These are phyloP conservation scores for Patella pellucida DNA, from an alignment of 2,888 invertebrate species.

Conservation along the genomic window DNA sequence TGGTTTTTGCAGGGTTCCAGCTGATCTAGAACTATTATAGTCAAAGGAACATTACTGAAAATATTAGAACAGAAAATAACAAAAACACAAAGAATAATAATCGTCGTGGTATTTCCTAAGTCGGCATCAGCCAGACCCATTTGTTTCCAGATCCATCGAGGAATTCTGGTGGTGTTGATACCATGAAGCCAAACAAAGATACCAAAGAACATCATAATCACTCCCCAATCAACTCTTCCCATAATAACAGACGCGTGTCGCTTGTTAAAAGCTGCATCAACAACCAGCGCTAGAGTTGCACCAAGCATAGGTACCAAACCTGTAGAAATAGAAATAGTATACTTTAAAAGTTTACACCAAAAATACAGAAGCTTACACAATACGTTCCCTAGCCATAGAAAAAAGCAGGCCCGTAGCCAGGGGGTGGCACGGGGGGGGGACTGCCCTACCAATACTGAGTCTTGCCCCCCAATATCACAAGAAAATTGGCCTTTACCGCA, in stretches of 20 bases:
- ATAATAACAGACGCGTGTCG: conserved; percentile 27
- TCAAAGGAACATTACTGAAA: conserved; percentile 46
- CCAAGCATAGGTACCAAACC: conserved; percentile 42
- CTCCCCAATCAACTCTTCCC: conserved; percentile 38
- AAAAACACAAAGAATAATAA: conserved; percentile 31
- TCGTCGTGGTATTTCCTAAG: conserved; percentile 13
- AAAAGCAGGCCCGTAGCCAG: too few relatives aligned
- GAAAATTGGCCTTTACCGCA: too few relatives aligned
- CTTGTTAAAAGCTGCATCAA: conserved; percentile 38
- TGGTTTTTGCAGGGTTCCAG: conserved; percentile 37
- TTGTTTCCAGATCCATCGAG: conserved; percentile 35
- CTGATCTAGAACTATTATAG: conserved; percentile 41
- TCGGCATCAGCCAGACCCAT: conserved; percentile 27
- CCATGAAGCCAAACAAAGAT: conserved; percentile 46
- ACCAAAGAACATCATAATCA: conserved; percentile 44
- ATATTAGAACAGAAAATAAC: conserved; percentile 40
- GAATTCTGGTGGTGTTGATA: conserved; percentile 37
- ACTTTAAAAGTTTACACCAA: background rate
- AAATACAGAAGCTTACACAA: too few relatives aligned
- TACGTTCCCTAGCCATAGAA: too few relatives aligned
- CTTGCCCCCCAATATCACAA: too few relatives aligned
- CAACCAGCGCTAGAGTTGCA: conserved; percentile 31
- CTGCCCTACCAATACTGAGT: too few relatives aligned
- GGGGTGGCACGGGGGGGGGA: too few relatives aligned
- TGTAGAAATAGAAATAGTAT: conserved; percentile 22